Conservation (phyloP, 2,113 vertebrate genomes). For the Lophius piscatorius region DNA sequence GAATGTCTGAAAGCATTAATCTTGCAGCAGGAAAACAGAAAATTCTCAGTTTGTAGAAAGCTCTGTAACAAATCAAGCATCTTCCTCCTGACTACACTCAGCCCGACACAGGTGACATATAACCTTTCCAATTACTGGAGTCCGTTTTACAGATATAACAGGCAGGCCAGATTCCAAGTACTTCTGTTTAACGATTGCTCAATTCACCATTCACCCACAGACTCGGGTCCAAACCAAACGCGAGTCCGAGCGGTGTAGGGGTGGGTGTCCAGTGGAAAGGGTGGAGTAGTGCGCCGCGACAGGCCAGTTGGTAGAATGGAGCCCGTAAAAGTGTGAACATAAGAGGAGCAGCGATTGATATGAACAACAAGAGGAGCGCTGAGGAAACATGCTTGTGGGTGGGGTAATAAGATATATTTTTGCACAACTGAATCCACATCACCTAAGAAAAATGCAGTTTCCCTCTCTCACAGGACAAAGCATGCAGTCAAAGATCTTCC, state of each 20-base stretch:
- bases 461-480: neutral
- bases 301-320: conserved; percentile 14
- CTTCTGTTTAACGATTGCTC: conserved; percentile 63
- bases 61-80: conserved; percentile 38
- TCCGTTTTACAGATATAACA: conserved; percentile 63
- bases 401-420: conserved; percentile 12
- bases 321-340: conserved; percentile 33
- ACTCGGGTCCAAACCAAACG: conserved; percentile 72
- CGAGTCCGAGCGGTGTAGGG: conserved; percentile 43
- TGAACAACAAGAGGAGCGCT: conserved; percentile 23
- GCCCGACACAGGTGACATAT: conserved; percentile 45
- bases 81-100: conserved; percentile 40
- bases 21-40: neutral
- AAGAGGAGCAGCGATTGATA: conserved; percentile 13
- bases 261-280: conserved; percentile 26
- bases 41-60: conserved; percentile 25
- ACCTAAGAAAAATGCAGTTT: neutral
- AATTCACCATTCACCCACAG: conserved; percentile 67
- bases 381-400: conserved; percentile 15
- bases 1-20: conserved; percentile 17
- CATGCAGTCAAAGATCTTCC: neutral
- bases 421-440: neutral
- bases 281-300: conserved; percentile 27
- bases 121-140: conserved; percentile 60
- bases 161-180: conserved; percentile 46